Evolutionary conservation across 2,797 vertebrate species (phyloP).

Genomic region (Synaphobranchus kaupii): DNA sequence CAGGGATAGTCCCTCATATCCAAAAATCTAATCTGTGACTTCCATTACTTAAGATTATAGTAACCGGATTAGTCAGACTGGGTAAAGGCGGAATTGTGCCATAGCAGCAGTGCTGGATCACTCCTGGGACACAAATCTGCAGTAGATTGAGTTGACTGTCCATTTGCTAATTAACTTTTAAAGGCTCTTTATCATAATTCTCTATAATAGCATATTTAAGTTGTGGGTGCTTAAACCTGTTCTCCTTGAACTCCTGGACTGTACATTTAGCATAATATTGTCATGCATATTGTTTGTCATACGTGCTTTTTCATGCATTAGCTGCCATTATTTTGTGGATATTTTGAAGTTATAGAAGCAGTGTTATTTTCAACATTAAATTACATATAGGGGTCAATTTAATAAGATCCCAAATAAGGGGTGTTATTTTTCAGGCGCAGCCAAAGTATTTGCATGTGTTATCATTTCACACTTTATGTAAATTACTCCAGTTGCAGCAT

Average conservation of each 20-base stretch:
- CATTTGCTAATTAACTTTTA: conserved; percentile 1
- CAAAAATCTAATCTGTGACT: conserved; percentile 17
- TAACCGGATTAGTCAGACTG: conserved; percentile 15
- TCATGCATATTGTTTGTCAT: neutral
- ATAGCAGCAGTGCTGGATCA: neutral
- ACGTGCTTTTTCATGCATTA: neutral
- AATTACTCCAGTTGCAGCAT: too few relatives aligned
- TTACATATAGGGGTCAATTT: too few relatives aligned
- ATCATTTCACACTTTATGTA: too few relatives aligned
- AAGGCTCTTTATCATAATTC: neutral
- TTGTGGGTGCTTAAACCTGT: neutral
- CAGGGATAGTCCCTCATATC: neutral
- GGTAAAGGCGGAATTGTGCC: neutral
- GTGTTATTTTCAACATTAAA: neutral
- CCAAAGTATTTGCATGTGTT: too few relatives aligned
- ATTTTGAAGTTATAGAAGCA: neutral
- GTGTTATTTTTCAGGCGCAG: too few relatives aligned
- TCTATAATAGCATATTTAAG: neutral
- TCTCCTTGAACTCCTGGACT: neutral
- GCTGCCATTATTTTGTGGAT: neutral
- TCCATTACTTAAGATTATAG: conserved; percentile 11
- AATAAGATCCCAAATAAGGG: too few relatives aligned
- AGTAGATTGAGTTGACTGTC: neutral
- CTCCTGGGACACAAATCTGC: conserved; percentile 7
- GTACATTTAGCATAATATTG: neutral